Evolutionary conservation across 1,140 invertebrate species (phyloP).

Genomic region (Tetramorium alpestre): DNA sequence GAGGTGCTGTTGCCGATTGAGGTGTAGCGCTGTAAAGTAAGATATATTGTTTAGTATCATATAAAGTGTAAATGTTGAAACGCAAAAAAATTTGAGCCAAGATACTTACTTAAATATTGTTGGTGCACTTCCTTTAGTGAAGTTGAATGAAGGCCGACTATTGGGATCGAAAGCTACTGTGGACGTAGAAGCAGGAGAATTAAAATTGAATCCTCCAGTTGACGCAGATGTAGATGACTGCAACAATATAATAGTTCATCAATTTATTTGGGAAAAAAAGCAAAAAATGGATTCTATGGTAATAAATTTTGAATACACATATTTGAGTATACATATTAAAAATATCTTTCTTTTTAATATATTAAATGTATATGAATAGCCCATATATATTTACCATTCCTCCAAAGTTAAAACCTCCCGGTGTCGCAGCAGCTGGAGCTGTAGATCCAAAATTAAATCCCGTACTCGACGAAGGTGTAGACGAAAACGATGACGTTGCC

Average conservation of each 20-base stretch:
- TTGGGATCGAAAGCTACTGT: conserved; percentile 81
- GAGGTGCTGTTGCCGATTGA: conserved; percentile 61
- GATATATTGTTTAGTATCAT: background rate
- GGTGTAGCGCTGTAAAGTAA: conserved; percentile 71
- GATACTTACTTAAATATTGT: conserved; percentile 81
- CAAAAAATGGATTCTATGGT: conserved; percentile 6
- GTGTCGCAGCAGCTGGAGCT: conserved; percentile 56
- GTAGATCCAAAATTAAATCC: conserved; percentile 78
- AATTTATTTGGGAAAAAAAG: conserved; percentile 23
- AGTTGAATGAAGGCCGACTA: conserved; percentile 82
- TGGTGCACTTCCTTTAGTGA: conserved; percentile 81
- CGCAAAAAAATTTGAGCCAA: background rate
- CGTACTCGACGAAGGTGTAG: conserved; percentile 68
- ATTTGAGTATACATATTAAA: background rate
- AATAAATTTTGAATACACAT: background rate
- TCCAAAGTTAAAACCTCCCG: conserved; percentile 79
- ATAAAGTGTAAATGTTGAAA: background rate
- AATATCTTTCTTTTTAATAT: background rate
- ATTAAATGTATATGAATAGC: background rate
- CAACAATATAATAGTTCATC: conserved; percentile 19
- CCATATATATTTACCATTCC: conserved; percentile 68
- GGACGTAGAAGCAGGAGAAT: conserved; percentile 72
- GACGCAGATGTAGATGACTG: conserved; percentile 71
- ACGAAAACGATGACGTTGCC: conserved; percentile 64
- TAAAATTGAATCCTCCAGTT: conserved; percentile 79